Evolutionary conservation across 2,113 vertebrate species (phyloP).

Genomic region (Peucedramus taeniatus): DNA sequence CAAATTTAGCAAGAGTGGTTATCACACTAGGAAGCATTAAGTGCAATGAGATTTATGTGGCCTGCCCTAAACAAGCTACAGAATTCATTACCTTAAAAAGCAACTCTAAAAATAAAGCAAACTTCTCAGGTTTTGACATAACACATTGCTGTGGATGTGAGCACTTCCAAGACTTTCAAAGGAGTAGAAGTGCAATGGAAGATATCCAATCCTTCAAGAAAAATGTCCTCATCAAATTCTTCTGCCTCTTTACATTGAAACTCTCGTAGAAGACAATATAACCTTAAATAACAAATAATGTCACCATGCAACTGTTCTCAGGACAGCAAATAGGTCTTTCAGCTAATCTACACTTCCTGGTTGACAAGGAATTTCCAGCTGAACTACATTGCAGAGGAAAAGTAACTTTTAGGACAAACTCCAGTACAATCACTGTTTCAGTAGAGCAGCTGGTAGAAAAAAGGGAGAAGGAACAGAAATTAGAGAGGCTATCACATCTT

Average conservation of each 20-base stretch:
- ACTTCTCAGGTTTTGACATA: not conserved
- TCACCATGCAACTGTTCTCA: not conserved
- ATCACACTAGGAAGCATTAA: not conserved
- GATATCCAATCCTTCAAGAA: not conserved
- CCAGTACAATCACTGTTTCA: not conserved
- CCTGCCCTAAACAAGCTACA: not conserved
- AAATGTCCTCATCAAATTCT: not conserved
- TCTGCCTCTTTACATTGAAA: not conserved
- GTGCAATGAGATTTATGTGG: not conserved
- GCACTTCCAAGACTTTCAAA: not conserved
- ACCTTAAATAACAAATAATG: not conserved
- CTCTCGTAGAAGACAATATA: not conserved
- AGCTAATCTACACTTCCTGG: not conserved
- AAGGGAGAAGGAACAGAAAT: not conserved
- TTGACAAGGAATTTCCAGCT: not conserved
- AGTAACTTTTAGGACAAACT: not conserved
- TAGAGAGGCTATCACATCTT: not conserved
- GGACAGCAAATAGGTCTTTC: not conserved
- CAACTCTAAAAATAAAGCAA: constrained; percentile 40
- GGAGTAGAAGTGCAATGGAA: not conserved
- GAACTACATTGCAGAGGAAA: not conserved
- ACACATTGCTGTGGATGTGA: not conserved
- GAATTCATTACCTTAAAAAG: constrained; percentile 39
- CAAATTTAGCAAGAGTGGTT: not conserved
- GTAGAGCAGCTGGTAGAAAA: not conserved